Evolutionary conservation across 2,888 invertebrate genomes (phyloP).

Genomic region (Limulus polyphemus): DNA sequence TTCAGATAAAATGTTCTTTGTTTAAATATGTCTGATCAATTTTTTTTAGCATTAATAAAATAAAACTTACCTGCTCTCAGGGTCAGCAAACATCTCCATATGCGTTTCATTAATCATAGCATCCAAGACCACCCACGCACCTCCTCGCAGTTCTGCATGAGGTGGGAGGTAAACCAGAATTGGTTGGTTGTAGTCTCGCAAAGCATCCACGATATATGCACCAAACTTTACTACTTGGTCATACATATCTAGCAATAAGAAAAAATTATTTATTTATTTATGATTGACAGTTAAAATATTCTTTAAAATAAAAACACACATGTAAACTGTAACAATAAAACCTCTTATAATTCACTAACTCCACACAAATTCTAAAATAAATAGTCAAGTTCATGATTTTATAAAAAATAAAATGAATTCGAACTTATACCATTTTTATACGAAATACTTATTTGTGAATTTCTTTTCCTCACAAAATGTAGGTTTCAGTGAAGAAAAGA

Average conservation of each 20-base stretch:
- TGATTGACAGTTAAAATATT: constrained; percentile 1
- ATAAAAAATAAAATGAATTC: too few species aligned
- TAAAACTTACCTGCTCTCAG: constrained; percentile 53
- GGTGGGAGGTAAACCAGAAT: constrained; percentile 95
- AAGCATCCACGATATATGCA: constrained; percentile 92
- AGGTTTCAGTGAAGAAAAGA: too few species aligned
- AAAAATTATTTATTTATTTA: not conserved
- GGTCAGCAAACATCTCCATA: constrained; percentile 98
- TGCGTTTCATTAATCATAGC: constrained; percentile 83
- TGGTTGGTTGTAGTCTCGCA: constrained; percentile 78
- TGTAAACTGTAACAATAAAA: too few species aligned
- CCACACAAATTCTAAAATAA: too few species aligned
- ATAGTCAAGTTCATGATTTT: too few species aligned
- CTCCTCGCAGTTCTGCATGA: constrained; percentile 87
- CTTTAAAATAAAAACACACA: not conserved
- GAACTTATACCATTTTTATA: too few species aligned
- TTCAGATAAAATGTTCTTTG: too few species aligned
- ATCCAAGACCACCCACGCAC: constrained; percentile 98
- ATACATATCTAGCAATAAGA: constrained; percentile 64
- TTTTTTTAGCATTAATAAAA: not conserved
- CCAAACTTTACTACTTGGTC: constrained; percentile 98
- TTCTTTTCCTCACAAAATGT: too few species aligned
- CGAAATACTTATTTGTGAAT: too few species aligned
- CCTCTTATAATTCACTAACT: constrained; percentile 35
- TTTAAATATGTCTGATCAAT: too few species aligned